Conservation (phyloP, 2,888 invertebrate genomes). For the Chymomyza caudatula region DNA sequence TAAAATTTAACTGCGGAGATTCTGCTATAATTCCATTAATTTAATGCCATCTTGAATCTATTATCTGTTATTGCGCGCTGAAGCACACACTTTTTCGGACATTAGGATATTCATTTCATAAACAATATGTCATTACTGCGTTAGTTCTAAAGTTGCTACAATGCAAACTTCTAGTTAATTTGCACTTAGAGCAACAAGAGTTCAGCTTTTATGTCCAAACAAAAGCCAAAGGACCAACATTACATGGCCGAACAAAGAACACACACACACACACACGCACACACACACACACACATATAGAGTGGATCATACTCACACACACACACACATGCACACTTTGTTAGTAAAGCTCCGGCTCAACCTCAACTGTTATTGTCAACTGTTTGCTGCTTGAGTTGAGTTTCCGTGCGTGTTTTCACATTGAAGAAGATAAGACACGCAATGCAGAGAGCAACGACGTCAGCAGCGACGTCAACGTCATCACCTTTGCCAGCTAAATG, state of each 20-base stretch:
- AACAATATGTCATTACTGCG: slow-evolving; percentile 16
- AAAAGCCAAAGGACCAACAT: slow-evolving; percentile 27
- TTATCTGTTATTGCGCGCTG: not conserved
- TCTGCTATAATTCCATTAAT: not conserved
- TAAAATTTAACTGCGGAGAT: not conserved
- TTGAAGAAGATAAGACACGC: slow-evolving; percentile 70
- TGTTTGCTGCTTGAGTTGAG: slow-evolving; percentile 45
- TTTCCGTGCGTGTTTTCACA: slow-evolving; percentile 64
- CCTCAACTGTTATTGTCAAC: slow-evolving; percentile 20
- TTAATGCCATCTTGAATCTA: not conserved
- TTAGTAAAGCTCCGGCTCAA: not conserved
- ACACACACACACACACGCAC: not conserved
- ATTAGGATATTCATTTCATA: not conserved
- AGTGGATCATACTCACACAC: not conserved
- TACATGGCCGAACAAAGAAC: not conserved
- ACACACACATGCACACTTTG: not conserved
- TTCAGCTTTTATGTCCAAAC: not conserved
- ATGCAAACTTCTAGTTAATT: slow-evolving; percentile 31
- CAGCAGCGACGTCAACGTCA: slow-evolving; percentile 15
- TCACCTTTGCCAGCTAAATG: slow-evolving; percentile 39
- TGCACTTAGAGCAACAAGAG: slow-evolving; percentile 9
- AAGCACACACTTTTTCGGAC: no score
- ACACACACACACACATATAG: not conserved
- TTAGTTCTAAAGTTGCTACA: slow-evolving; percentile 23
- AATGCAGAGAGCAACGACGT: slow-evolving; percentile 37